Base-by-base conservation (phyloP, 2,797 vertebrate genomes). In the Austrolebias charrua region DNA sequence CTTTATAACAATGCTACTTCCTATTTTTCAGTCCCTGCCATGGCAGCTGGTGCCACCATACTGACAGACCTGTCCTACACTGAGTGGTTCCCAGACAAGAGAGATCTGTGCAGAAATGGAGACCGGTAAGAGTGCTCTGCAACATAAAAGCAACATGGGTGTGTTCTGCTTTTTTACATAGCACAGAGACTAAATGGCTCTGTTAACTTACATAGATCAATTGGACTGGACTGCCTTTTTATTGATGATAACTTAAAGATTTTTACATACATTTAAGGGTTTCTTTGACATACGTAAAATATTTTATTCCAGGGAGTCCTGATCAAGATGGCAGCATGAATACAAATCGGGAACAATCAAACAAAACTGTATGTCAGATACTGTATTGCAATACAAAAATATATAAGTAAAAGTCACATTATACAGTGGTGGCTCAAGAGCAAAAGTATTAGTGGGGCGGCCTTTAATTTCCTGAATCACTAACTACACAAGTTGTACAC, bases 1-100 rank as follows among this genome's bases (percentile, higher is more conserved):
- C 47, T 81, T 76, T 89, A 53, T 87, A 71, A 74, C 29, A 8
- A 79, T 82, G 79, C 87, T 83, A 86, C 13, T 76, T 79, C 66
- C 45, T 78, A 60, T 75, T 57, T 87, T 77, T 78, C 91, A 96
- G 95, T 82, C 75, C 85, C 78, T 81, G 91, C 91, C 80, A 97
- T 98, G 96, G 93, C 95, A 92, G 94, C 95, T 33, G 95, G 94
- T 76, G 92, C 95, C 74, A 78, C 95, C 81, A 84, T 95, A 66
- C 89, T 94, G 82, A 94, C 90, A 87, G 94, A 96, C 49, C 84
- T 88, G 52, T 88, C 93, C 0, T 89, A 91, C 82, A 88, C 88
- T 69, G 82, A 33, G 91, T 75, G 88, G 86, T 86, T 83, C 86
- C 75, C 75, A 80, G 55, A 83, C 78, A 78, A 88, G 78, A 63